Evolutionary conservation across 2,797 vertebrate species (phyloP), one percentile per base, ranked within the genome.

Genomic region (Triplophysa bombifrons): DNA sequence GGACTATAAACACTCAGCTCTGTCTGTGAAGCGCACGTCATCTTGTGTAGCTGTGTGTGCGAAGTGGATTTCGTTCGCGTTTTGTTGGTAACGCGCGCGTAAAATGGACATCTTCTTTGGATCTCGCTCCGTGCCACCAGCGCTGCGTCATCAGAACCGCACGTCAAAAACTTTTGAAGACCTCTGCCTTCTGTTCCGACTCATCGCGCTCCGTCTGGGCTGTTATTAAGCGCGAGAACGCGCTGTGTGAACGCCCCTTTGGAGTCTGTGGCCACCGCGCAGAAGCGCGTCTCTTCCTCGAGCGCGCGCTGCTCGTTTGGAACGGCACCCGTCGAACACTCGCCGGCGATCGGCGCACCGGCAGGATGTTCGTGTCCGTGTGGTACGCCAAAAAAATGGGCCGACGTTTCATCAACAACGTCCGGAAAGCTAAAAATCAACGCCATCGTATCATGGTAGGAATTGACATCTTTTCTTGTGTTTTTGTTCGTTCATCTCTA

Each of bases 351-450:
- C 74, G 74, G 81, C 84, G 78, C 78, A 74, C 86, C 78, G 76
- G 55, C 86, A 87, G 76, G 72, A 93, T 94, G 94, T 94, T 95
- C 76, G 93, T 94, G 86, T 95, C 94, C 0, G 93, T 94, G 84
- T 95, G 94, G 94, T 93, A 94, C 68, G 94, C 94, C 69, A 93
- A 94, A 90, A 94, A 93, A 88, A 92, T 94, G 92, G 91, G 92
- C 82, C 88, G 87, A 61, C 89, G 93, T 19, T 92, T 95, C 84
- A 92, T 95, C 84, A 91, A 89, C 87, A 93, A 93, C 81, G 92
- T 93, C 22, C 88, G 93, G 63, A 94, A 92, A 84, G 89, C 90
- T 80, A 93, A 93, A 89, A 93, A 85, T 34, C 91, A 88, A 73
- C 88, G 87, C 22, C 90, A 84, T 82, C 82, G 72, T 19, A 77